Conservation (phyloP, 2,888 invertebrate species). For the Dione vanillae region DNA sequence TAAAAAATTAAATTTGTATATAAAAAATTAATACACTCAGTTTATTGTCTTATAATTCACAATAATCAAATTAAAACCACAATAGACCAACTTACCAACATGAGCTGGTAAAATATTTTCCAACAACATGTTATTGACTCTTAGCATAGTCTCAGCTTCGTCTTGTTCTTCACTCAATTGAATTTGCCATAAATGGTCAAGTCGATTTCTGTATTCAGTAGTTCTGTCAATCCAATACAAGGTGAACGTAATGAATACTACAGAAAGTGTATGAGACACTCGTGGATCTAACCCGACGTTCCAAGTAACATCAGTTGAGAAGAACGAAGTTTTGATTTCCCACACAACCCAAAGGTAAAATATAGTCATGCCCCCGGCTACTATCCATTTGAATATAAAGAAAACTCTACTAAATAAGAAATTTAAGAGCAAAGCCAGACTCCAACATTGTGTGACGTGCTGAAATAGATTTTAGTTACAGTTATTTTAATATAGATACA, state of each 20-base stretch:
- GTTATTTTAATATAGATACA: too few relatives aligned
- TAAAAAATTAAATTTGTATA: too few relatives aligned
- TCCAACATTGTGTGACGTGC: slow-evolving; percentile 91
- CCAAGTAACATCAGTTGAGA: slow-evolving; percentile 86
- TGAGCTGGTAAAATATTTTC: slow-evolving; percentile 97
- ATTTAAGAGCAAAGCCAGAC: slow-evolving; percentile 86
- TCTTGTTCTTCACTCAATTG: slow-evolving; percentile 92
- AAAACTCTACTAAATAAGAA: slow-evolving; percentile 94
- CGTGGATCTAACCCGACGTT: slow-evolving; percentile 88
- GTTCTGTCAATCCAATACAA: slow-evolving; percentile 94
- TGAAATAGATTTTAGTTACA: slow-evolving; percentile 67
- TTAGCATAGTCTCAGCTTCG: slow-evolving; percentile 93
- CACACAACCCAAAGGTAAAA: slow-evolving; percentile 89
- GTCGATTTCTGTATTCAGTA: slow-evolving; percentile 93
- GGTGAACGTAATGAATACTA: slow-evolving; percentile 89
- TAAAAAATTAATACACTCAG: too few relatives aligned
- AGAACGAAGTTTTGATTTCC: slow-evolving; percentile 82
- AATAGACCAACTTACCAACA: slow-evolving; percentile 88
- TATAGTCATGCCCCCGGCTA: slow-evolving; percentile 86
- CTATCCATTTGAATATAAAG: slow-evolving; percentile 90
- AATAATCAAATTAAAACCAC: too few relatives aligned
- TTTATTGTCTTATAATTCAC: too few relatives aligned
- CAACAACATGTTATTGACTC: slow-evolving; percentile 94
- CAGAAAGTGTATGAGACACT: slow-evolving; percentile 89
- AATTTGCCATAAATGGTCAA: slow-evolving; percentile 89